Base-by-base conservation (phyloP, 2,113 vertebrate species). In the Pachyramphus minor region DNA sequence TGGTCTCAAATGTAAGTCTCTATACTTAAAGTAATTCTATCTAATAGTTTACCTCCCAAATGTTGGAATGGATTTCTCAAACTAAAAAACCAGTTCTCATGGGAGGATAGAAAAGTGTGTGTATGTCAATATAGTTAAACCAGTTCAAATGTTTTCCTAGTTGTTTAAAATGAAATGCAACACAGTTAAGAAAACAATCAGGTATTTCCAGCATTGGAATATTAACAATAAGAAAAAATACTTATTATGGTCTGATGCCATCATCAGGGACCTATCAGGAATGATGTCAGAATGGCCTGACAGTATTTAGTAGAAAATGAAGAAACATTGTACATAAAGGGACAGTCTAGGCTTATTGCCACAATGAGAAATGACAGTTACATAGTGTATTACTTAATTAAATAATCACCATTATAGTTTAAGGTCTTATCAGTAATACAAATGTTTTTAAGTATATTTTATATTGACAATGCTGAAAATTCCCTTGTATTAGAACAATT, bases 101-200 rank as follows among this genome's bases (percentile, higher is more conserved):
- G 59, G 42, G 15, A 84, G 28, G 13, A 50, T 0, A 71, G 35
- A 37, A 76, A 37, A 37, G 25, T 14, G 4, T 42, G 9, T 24
- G 7, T 11, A 42, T 16, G 23, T 52, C 60, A 75, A 23, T 0
- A 3, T 4, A 50, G 24, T 33, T 56, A 58, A 69, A 75, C 7
- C 49, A 68, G 64, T 56, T 78, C 37, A 92, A 49, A 56, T 35
- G 3, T 50, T 72, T 52, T 73, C 82, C 55, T 55, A 67, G 19
- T 28, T 63, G 27, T 63, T 83, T 62, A 59, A 89, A 83, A 87
- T 59, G 8, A 67, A 91, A 86, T 44, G 33, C 1, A 1, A 78
- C 23, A 50, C 8, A 71, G 22, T 64, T 63, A 84, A 67, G 72
- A 77, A 94, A 96, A 93, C 90, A 94, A 95, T 95, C 92, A 86